Evolutionary conservation across 2,113 vertebrate genomes (phyloP).

Genomic region (Megaceryle torquata): DNA sequence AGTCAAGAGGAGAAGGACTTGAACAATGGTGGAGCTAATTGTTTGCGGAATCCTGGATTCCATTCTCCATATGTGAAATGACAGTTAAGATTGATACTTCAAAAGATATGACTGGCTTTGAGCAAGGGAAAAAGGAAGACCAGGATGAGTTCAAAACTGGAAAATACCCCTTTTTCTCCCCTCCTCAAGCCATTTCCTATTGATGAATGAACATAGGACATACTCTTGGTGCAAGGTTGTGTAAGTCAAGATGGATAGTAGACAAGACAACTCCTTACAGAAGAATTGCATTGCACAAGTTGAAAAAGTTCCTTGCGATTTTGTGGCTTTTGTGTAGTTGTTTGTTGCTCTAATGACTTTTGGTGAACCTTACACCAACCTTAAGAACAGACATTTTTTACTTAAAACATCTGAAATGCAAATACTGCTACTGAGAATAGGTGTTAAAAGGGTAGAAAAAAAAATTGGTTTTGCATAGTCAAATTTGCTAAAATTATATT

Average conservation of each 20-base stretch:
- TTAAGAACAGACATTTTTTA: not conserved
- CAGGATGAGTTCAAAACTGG: not conserved
- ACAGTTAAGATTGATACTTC: not conserved
- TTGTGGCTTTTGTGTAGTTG: not conserved
- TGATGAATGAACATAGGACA: not conserved
- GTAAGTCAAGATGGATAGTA: not conserved
- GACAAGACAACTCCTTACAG: not conserved
- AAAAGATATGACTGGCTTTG: not conserved
- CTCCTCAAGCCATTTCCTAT: not conserved
- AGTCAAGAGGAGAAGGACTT: not conserved
- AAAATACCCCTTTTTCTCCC: not conserved
- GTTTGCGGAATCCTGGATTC: not conserved
- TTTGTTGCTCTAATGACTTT: not conserved
- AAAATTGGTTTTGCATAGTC: not conserved
- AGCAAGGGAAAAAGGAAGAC: not conserved
- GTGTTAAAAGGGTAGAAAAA: not conserved
- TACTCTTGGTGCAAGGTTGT: not conserved
- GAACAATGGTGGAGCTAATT: not conserved
- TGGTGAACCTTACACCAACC: not conserved
- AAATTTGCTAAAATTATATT: not conserved
- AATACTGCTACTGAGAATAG: not conserved
- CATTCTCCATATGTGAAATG: not conserved
- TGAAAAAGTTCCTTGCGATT: not conserved
- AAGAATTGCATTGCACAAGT: not conserved
- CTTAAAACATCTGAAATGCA: not conserved